Conservation (phyloP, 2,888 invertebrate species). For the Yponomeuta sedellus region DNA sequence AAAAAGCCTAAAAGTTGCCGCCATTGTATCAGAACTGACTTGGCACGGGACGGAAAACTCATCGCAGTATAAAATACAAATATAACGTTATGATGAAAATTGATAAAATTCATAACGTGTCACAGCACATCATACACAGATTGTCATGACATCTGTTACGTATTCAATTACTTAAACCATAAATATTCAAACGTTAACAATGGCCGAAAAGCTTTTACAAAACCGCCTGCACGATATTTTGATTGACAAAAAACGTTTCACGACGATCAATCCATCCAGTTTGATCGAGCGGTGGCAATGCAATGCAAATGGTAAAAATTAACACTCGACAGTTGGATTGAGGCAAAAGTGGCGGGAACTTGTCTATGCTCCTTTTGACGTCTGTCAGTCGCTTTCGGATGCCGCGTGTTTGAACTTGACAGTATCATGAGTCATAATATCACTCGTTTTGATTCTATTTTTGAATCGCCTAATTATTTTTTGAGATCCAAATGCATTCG, state of each 20-base stretch:
- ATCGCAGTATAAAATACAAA: constrained; percentile 19
- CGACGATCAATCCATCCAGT: constrained; percentile 59
- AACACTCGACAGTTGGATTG: constrained; percentile 18
- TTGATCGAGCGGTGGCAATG: constrained; percentile 40
- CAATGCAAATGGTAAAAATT: constrained; percentile 32
- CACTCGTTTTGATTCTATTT: constrained; percentile 15
- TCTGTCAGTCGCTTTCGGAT: constrained; percentile 27
- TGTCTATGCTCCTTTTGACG: constrained; percentile 61
- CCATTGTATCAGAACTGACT: neutral
- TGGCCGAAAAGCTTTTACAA: constrained; percentile 58
- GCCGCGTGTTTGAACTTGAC: constrained; percentile 31
- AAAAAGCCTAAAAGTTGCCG: constrained; percentile 48
- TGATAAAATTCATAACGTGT: constrained; percentile 32
- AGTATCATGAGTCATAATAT: constrained; percentile 18
- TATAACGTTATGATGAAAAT: neutral
- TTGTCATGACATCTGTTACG: constrained; percentile 39
- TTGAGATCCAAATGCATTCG: constrained; percentile 8
- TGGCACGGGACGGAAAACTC: constrained; percentile 19
- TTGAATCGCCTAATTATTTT: constrained; percentile 12
- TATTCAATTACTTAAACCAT: constrained; percentile 47
- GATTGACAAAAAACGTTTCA: constrained; percentile 62
- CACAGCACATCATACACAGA: constrained; percentile 49
- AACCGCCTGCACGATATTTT: constrained; percentile 34
- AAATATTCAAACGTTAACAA: constrained; percentile 57
- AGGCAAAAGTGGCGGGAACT: constrained; percentile 50